Conservation (phyloP, 2,797 vertebrate genomes). For the Anisognathus igniventris region DNA sequence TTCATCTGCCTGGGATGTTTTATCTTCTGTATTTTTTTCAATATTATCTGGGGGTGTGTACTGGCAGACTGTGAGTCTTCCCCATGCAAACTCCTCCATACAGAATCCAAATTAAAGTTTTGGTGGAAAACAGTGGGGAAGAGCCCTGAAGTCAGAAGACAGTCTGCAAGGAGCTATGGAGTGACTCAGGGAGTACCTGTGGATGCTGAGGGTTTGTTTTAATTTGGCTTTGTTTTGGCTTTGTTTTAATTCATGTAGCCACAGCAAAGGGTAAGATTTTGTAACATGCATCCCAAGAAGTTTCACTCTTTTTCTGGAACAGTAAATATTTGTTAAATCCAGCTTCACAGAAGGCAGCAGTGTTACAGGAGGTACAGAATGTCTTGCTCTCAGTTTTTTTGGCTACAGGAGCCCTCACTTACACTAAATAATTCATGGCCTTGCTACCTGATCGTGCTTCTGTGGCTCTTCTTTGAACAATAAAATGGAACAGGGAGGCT, state of each 20-base stretch:
- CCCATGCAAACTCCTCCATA: background rate
- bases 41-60: background rate
- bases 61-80: background rate
- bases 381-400: background rate
- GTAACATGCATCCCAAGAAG: background rate
- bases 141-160: background rate
- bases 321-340: background rate
- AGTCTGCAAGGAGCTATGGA: background rate
- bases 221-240: background rate
- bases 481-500: background rate
- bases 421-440: conserved; percentile 39
- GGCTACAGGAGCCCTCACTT: background rate
- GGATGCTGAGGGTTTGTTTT: background rate
- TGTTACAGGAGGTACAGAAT: background rate
- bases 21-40: background rate
- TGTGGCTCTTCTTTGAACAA: background rate
- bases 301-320: background rate
- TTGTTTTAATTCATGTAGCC: background rate
- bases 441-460: conserved; percentile 18
- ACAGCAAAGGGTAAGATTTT: background rate
- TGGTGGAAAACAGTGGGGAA: background rate
- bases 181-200: background rate
- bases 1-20: background rate
- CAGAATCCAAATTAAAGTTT: background rate
- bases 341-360: background rate